phyloP scores from a whole-genome alignment of 2,113 vertebrate genomes.

The Collichthys lucidus region DNA sequence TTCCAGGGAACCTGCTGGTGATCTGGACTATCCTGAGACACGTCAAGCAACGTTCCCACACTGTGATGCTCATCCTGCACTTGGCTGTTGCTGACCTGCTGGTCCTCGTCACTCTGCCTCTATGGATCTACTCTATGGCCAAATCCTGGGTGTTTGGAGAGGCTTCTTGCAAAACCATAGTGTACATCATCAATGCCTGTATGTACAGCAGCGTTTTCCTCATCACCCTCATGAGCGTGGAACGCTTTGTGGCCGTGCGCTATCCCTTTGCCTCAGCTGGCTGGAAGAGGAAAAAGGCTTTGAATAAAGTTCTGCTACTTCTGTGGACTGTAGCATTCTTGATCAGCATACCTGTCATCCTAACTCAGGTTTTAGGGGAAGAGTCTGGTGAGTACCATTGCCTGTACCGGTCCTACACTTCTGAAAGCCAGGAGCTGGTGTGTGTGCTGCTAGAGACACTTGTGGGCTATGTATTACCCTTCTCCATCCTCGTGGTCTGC shows the following conservation, averaged over 20 bases:
- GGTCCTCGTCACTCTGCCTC: conserved; percentile 84
- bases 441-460: conserved; percentile 81
- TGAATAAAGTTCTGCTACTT: conserved; percentile 75
- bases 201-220: conserved; percentile 87
- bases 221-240: conserved; percentile 85
- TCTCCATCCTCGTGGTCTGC: conserved; percentile 81
- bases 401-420: conserved; percentile 67
- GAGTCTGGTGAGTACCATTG: conserved; percentile 68
- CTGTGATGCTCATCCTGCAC: conserved; percentile 82
- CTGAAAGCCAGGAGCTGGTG: conserved; percentile 71
- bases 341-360: conserved; percentile 81
- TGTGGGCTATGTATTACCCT: conserved; percentile 83
- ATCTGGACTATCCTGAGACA: conserved; percentile 84
- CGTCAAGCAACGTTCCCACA: conserved; percentile 82
- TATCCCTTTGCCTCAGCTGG: conserved; percentile 76
- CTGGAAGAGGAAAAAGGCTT: conserved; percentile 78
- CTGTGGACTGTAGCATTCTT: conserved; percentile 79
- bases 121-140: conserved; percentile 86
- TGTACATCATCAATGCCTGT: conserved; percentile 79
- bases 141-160: conserved; percentile 83
- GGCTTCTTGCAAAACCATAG: conserved; percentile 78
- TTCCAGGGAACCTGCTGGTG: conserved; percentile 84
- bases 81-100: conserved; percentile 83
- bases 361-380: conserved; percentile 68
- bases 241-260: conserved; percentile 82